Base-by-base conservation (phyloP, 2,797 vertebrate genomes). In the Dallia pectoralis region DNA sequence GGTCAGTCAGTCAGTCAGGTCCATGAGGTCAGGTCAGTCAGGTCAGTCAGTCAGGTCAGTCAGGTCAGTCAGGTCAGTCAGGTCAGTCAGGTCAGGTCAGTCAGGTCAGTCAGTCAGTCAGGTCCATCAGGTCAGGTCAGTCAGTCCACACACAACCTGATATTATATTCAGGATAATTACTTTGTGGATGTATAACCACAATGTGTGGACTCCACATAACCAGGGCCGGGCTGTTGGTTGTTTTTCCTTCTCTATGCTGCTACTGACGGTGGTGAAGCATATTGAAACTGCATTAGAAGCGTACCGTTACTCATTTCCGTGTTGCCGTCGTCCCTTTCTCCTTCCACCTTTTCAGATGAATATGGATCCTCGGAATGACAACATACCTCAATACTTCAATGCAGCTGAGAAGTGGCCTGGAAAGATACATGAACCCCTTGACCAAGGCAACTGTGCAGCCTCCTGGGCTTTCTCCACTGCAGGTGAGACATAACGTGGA, bases 401-500 rank as follows among this genome's bases (percentile, higher is more conserved):
- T 0, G 96, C 97, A 1, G 92, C 89, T 0, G 80, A 94, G 0
- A 98, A 98, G 75, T 99, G 97, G 97, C 95, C 96, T 0, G 96
- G 95, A 65, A 93, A 98, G 92, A 97, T 99, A 83, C 97, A 98
- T 0, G 94, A 96, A 64, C 97, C 97, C 0, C 86, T 98, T 59
- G 97, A 99, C 87, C 97, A 99, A 89, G 97, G 97, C 36, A 96
- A 99, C 90, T 99, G 97, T 15, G 96, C 96, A 0, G 97, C 96
- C 0, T 98, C 97, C 72, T 99, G 97, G 97, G 97, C 97, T 15
- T 99, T 99, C 83, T 98, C 97, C 74, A 99, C 97, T 0, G 96
- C 97, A 40, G 95, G 97, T 98, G 74, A 53, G 44, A 12, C 9
- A 19, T 15, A 32, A 33, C 15, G 18, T 12, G 14, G 12, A 12